Evolutionary conservation across 2,797 vertebrate species (phyloP).

Genomic region (Choloepus didactylus): DNA sequence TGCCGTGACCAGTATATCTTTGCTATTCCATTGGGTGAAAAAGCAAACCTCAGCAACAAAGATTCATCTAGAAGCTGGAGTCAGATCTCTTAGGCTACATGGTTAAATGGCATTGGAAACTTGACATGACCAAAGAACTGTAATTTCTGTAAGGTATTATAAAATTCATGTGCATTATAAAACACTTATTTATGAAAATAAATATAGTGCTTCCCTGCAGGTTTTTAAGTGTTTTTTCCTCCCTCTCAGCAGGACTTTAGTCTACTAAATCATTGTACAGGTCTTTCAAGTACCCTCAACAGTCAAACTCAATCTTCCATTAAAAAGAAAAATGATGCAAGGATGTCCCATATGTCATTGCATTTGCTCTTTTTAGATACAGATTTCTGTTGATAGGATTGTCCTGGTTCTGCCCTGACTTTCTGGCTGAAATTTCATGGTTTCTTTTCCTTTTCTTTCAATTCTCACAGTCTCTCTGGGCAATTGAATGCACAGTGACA

Average conservation of each 20-base stretch:
- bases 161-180: constrained; percentile 10
- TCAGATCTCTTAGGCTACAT: neutral
- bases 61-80: neutral
- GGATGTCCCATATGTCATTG: neutral
- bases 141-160: constrained; percentile 34
- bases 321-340: neutral
- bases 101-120: neutral
- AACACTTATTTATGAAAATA: constrained; percentile 49
- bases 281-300: neutral
- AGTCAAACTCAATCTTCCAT: neutral
- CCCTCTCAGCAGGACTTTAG: neutral
- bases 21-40: neutral
- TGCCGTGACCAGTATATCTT: neutral
- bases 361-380: neutral
- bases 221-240: constrained; percentile 11
- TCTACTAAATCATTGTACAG: neutral
- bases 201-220: constrained; percentile 9
- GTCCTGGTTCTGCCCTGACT: neutral
- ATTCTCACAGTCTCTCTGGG: neutral
- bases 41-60: neutral
- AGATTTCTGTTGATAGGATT: neutral
- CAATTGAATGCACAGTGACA: neutral
- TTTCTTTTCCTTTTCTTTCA: neutral
- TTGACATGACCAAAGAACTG: neutral
- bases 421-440: neutral